Evolutionary conservation across 2,113 vertebrate species (phyloP), one percentile per base, ranked within the genome.

Genomic region (Gobio gobio): DNA sequence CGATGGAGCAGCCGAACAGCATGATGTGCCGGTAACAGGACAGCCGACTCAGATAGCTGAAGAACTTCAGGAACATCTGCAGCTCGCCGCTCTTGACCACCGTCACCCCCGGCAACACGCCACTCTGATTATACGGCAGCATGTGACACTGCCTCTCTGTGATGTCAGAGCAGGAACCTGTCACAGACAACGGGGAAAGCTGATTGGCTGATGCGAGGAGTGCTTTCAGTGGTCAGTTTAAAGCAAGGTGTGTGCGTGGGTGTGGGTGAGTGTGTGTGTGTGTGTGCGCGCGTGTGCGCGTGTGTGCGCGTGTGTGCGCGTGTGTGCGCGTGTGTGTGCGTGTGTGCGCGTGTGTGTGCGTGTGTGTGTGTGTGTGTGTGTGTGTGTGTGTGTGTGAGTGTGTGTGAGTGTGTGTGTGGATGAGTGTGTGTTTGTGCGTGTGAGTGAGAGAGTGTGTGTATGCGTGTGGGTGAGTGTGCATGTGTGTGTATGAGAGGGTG

Each of bases 31-130:
- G 95, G 94, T 98, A 99, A 94, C 98, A 99, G 74, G 93, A 94
- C 61, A 99, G 95, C 84, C 97, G 95, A 86, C 88, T 95, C 89
- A 99, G 97, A 92, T 98, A 98, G 86, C 90, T 95, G 95, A 99
- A 98, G 93, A 99, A 98, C 94, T 96, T 97, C 91, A 99, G 94
- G 94, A 99, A 96, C 95, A 97, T 97, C 91, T 98, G 97, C 49
- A 96, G 93, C 89, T 99, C 96, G 9, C 95, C 94, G 79, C 89
- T 95, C 94, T 94, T 96, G 90, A 96, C 94, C 88, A 96, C 91
- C 16, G 54, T 85, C 5, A 13, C 58, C 49, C 85, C 84, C 26
- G 82, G 72, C 76, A 86, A 82, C 81, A 87, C 56, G 1, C 85
- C 86, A 0, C 61, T 88, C 75, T 54, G 84, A 78, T 89, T 89